Evolutionary conservation across 2,888 invertebrate species (phyloP), one percentile per base, ranked within the genome.

Genomic region (Pemphredon lugubris): DNA sequence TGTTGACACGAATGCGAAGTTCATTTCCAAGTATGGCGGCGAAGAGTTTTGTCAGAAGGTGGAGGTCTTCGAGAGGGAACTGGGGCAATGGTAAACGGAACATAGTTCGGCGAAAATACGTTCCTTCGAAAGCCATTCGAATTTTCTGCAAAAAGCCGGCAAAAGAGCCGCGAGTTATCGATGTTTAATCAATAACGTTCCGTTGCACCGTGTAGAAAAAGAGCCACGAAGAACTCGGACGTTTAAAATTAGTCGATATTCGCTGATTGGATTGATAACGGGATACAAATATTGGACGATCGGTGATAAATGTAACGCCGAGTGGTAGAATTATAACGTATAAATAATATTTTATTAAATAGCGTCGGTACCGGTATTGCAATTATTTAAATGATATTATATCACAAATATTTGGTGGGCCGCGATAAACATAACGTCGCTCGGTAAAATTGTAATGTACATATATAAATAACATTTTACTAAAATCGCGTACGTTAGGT

Each of bases 81-180:
- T 50, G 34, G 50, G 50, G 11, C 50, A 34, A 50, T 50, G 18
- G 32, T 50, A 50, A 50, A 34, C 11, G 50, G 32, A 50, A 32
- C n/a, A 20, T 32, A 18, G 34, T 34, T 47, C 14, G 6, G 47
- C 30, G 34, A 50, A 50, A 50, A 32, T 50, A 50, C 34, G 34
- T 18, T 18, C 20, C 9, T 50, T 34, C n/a, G 9, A 34, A 50
- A 13, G 34, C 50, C n/a, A 5, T 50, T 50, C 50, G 18, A 9
- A 34, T 18, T 18, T 20, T 18, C 20, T 18, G 11, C 2, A 20
- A 7, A 4, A 16, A 34, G 16, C 11, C 32, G 18, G 7, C 16
- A 18, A 34, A 18, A 34, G 9, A 20, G 16, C 11, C 18, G 18
- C 30, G 9, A 5, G 30, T 16, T 50, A 50, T 50, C 32, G 34